A percentile compares a stretch with the other conserved stretches of the same genome.
Conservation (phyloP, 2,888 invertebrate genomes). For the Neelides folsomi region DNA sequence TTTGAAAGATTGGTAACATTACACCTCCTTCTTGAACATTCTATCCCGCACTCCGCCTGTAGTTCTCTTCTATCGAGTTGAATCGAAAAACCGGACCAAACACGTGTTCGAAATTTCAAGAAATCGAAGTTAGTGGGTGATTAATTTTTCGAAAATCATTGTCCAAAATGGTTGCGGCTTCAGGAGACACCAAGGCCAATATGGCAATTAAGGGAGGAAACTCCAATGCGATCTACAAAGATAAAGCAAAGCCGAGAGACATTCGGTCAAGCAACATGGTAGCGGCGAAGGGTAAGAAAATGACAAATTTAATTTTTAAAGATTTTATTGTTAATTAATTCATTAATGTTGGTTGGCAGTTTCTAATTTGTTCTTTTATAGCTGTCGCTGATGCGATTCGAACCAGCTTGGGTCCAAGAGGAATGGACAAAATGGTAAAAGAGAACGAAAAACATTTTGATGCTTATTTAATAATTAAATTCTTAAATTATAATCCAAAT, state of each 20-base stretch:
- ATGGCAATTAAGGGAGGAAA: background rate
- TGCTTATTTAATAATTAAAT: too few relatives aligned
- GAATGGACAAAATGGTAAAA: slow-evolving; percentile 98
- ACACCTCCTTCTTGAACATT: too few relatives aligned
- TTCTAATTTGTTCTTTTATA: slow-evolving; percentile 40
- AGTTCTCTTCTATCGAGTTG: too few relatives aligned
- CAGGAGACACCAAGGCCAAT: slow-evolving; percentile 6
- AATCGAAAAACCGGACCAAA: background rate
- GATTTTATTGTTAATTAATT: background rate
- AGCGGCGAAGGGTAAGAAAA: slow-evolving; percentile 83
- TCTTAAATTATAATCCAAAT: background rate
- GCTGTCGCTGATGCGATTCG: slow-evolving; percentile 98
- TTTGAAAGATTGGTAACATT: too few relatives aligned
- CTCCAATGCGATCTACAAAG: slow-evolving; percentile 53
- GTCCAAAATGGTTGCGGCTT: slow-evolving; percentile 9
- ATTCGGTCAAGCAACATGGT: slow-evolving; percentile 89
- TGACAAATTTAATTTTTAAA: background rate
- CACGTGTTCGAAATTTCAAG: background rate
- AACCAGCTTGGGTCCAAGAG: slow-evolving; percentile 93
- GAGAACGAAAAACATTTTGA: too few relatives aligned
- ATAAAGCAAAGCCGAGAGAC: slow-evolving; percentile 86
- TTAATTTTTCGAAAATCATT: background rate
- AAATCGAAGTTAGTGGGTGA: background rate
- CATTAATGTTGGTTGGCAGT: background rate
- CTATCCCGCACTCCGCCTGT: too few relatives aligned